Percentiles rank a stretch among this genome's conserved stretches.
Evolutionary conservation across 2,888 invertebrate species (phyloP).

Genomic region (Tuta absoluta): DNA sequence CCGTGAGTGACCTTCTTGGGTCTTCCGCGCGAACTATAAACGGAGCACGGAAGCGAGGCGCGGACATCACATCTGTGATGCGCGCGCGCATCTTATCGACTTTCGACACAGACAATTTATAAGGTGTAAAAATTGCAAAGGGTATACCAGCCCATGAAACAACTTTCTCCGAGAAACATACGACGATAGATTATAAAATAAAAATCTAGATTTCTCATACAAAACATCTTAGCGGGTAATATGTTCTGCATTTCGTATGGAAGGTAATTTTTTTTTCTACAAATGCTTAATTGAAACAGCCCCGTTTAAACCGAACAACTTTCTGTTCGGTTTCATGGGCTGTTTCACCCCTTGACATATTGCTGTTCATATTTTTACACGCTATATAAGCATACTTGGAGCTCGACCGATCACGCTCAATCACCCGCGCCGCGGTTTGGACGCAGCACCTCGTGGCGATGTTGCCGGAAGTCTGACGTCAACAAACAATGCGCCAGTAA

Average conservation of each 20-base stretch:
- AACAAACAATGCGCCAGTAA: slow-evolving; percentile 23
- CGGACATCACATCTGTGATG: slow-evolving; percentile 39
- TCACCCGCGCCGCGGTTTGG: slow-evolving; percentile 19
- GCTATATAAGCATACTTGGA: too few species aligned
- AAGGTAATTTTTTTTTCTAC: too few species aligned
- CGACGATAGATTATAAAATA: too few species aligned
- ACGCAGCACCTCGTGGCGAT: neutral
- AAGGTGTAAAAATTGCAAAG: neutral
- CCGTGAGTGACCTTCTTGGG: slow-evolving; percentile 59
- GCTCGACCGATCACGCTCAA: neutral
- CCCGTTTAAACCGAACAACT: too few species aligned
- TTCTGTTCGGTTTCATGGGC: too few species aligned
- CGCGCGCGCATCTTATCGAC: slow-evolving; percentile 33
- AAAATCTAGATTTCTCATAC: too few species aligned
- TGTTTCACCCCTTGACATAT: too few species aligned
- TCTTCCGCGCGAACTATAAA: slow-evolving; percentile 74
- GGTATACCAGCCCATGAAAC: neutral
- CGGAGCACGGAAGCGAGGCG: slow-evolving; percentile 63
- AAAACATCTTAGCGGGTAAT: too few species aligned
- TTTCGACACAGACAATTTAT: neutral
- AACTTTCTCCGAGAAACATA: too few species aligned
- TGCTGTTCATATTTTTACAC: too few species aligned
- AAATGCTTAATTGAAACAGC: too few species aligned
- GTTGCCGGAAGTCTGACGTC: slow-evolving; percentile 3
- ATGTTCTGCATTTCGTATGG: too few species aligned